Base-by-base conservation (phyloP, 2,888 invertebrate genomes). In the Brachyopa scutellaris region DNA sequence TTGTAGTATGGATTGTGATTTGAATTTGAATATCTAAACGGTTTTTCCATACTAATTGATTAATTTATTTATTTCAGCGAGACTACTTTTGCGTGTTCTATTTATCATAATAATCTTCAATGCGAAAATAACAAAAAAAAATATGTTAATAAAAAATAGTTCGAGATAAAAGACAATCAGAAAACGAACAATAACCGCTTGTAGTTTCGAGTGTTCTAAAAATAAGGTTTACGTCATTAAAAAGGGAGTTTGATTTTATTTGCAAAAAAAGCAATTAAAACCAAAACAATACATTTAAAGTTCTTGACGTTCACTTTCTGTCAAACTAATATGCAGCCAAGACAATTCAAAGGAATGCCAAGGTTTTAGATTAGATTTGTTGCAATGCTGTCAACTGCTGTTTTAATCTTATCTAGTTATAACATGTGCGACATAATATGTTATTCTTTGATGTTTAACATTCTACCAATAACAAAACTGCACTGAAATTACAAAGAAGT, bases 51-150 rank as follows among this genome's bases (percentile, higher is more conserved):
- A 15, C 61, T 33, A 31, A 61, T 51, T 42, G 61, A 51, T 17
- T 11, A 51, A 53, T 61, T 42, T 33, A 62, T 72, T 49, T n/a
- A 51, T 2, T 45, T 15, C n/a, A 4, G 21, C 11, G 42, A 6
- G n/a, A n/a, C 23, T n/a, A 31, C 33, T 36, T 55, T 33, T 23
- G 33, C 57, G 59, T 17, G 11, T 38, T 29, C 19, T 29, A 59
- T 72, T 72, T n/a, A 62, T 19, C 61, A 72, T 72, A 72, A 72
- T 72, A n/a, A n/a, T n/a, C n/a, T n/a, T 33, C 33, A 42, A 21
- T 33, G 11, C 15, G 23, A 55, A 42, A 70, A 15, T 17, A 31
- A 51, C 51, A 42, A 40, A 11, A 36, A 21, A 40, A 40, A 31
- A 36, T 51, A 72, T 72, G 72, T 36, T 26, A 72, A 72, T 62